phyloP scores from a whole-genome alignment of 1,140 invertebrate species.

The Ctenoplectra terminalis region DNA sequence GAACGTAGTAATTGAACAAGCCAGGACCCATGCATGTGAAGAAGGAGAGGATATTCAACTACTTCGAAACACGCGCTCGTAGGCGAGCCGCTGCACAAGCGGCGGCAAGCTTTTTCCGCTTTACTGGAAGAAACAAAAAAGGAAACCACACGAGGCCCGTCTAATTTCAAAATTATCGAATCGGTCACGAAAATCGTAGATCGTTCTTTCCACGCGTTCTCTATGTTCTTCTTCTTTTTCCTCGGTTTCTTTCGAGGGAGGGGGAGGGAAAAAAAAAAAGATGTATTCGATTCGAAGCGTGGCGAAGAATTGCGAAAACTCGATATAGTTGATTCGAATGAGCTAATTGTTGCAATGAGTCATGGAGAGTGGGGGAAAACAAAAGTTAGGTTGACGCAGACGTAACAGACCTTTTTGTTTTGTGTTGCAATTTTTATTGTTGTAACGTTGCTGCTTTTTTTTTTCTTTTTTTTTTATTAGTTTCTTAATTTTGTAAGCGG shows the following conservation, averaged over 20 bases:
- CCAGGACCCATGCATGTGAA: slow-evolving; percentile 76
- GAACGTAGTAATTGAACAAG: slow-evolving; percentile 71
- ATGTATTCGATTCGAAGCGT: not conserved
- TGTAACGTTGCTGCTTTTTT: too few relatives aligned
- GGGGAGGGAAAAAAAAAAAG: too few relatives aligned
- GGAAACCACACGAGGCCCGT: slow-evolving; percentile 40
- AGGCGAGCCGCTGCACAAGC: not conserved
- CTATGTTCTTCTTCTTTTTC: not conserved
- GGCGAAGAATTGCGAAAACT: not conserved
- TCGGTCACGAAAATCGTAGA: not conserved
- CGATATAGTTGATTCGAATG: not conserved
- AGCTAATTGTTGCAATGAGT: not conserved
- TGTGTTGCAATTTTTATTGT: not conserved
- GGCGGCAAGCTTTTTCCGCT: slow-evolving; percentile 54
- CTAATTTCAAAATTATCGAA: slow-evolving; percentile 45
- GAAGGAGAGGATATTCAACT: slow-evolving; percentile 43
- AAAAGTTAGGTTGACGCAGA: not conserved
- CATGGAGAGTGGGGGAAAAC: not conserved
- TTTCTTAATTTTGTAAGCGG: too few relatives aligned
- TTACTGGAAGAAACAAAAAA: slow-evolving; percentile 78
- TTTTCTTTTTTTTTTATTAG: too few relatives aligned
- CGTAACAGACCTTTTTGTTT: not conserved
- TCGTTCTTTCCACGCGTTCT: not conserved
- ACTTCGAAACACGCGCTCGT: slow-evolving; percentile 16
- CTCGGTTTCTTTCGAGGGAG: too few relatives aligned